Evolutionary conservation across 2,888 invertebrate species (phyloP), one percentile per base, ranked within the genome.

Genomic region (Chrysina gloriosa): DNA sequence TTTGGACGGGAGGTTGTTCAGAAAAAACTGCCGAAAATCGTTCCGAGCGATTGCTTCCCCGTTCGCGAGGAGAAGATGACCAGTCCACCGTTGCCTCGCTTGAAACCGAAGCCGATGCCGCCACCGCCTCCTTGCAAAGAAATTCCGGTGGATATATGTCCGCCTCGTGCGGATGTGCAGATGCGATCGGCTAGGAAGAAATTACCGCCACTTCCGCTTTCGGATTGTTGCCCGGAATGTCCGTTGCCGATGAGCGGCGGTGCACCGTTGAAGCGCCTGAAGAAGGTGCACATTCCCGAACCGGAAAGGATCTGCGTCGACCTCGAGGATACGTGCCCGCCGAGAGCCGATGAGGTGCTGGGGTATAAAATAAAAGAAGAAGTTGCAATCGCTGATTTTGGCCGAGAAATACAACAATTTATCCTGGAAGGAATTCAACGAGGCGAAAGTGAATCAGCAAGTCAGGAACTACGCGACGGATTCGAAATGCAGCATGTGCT

Each of bases 1-100:
- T 58, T 50, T 11, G 56, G 63, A 5, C n/a, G 70, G 11, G 64
- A 54, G 50, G 61, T 70, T 19, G 3, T 27, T 11, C 45, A 16
- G 27, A 74, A 72, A 54, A 50, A 52, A 54, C 54, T 74, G 36
- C 74, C 72, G 7, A 68, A 69, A 65, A 29, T 73, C 9, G 36
- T 56, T 45, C n/a, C 50, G 21, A 58, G 54, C 16, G 52, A 68
- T 58, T 74, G 72, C 63, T 61, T 61, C 19, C 69, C 72, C 39
- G 16, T 1, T 6, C 9, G 9, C 3, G 66, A 67, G 34, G 31
- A 23, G 7, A 27, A 47, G 25, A 50, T 67, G 61, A 61, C 61
- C n/a, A 36, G 47, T 36, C 61, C 48, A 3, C 50, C 58, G 3
- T 29, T 67, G 7, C 36, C 25, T 2, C 66, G 66, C 7, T 48